Conservation (phyloP, 1,140 invertebrate genomes). For the Dreissena rostriformis region DNA sequence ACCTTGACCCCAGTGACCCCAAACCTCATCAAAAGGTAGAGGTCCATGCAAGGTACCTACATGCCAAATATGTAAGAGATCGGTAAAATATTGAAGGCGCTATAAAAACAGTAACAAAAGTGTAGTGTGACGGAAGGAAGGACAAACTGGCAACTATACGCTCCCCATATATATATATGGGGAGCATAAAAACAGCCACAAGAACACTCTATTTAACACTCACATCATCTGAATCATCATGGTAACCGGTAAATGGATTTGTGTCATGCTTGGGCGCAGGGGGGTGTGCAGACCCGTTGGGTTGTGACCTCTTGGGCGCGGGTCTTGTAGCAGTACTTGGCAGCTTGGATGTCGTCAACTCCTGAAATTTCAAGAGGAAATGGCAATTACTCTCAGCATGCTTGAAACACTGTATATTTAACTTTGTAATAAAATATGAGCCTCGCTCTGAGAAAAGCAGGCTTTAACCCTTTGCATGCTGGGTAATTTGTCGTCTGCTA, state of each 20-base stretch:
- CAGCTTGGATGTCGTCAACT: slow-evolving; percentile 27
- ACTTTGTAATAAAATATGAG: background rate
- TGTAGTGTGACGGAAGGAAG: too few relatives aligned
- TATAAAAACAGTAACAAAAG: too few relatives aligned
- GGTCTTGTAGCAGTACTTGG: slow-evolving; percentile 12
- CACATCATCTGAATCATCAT: slow-evolving; percentile 58
- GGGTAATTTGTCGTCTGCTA: too few relatives aligned
- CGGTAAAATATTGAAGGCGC: too few relatives aligned
- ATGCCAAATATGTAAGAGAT: too few relatives aligned
- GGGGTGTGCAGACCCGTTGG: slow-evolving; percentile 7
- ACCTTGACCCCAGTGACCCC: too few relatives aligned
- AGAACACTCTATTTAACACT: background rate
- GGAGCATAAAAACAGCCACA: too few relatives aligned
- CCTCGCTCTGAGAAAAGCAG: background rate
- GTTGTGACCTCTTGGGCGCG: slow-evolving; percentile 9
- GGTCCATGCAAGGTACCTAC: too few relatives aligned
- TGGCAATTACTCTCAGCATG: background rate
- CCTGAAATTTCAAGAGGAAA: slow-evolving; percentile 7
- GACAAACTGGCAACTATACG: too few relatives aligned
- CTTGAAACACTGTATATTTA: too few relatives aligned
- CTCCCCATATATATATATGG: too few relatives aligned
- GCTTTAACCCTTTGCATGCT: background rate
- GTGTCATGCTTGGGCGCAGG: background rate
- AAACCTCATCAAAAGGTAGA: too few relatives aligned
- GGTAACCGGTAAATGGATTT: slow-evolving; percentile 49